phyloP scores from a whole-genome alignment of 2,113 vertebrate genomes.

The Chaenogobius annularis region DNA sequence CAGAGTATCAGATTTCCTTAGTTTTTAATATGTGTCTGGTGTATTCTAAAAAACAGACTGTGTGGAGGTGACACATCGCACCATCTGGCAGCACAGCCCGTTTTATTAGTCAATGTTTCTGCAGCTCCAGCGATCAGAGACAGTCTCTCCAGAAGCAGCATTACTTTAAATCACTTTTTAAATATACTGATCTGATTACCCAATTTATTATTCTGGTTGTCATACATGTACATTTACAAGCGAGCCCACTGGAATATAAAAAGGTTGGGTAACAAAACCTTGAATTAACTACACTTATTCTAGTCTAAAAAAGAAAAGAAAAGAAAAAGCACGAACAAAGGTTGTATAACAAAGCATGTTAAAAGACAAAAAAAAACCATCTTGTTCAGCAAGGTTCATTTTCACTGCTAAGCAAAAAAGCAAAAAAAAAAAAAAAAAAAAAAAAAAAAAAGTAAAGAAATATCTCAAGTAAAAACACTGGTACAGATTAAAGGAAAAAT shows the following conservation, averaged over 20 bases:
- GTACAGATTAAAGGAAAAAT: neutral
- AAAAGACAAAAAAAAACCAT: neutral
- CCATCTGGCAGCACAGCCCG: constrained; percentile 22
- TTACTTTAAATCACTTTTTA: neutral
- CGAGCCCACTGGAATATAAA: neutral
- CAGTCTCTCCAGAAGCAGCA: neutral
- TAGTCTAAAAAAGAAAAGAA: too few species aligned
- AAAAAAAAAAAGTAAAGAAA: neutral
- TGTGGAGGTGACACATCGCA: constrained; percentile 5
- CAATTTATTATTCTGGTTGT: neutral
- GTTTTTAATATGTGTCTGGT: constrained; percentile 20
- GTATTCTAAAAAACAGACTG: constrained; percentile 21
- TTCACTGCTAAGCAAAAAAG: neutral
- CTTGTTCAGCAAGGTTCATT: neutral
- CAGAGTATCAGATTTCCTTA: neutral
- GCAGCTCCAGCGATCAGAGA: constrained; percentile 8
- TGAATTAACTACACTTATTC: neutral
- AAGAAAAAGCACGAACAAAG: too few species aligned
- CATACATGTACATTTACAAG: neutral
- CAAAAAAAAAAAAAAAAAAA: neutral
- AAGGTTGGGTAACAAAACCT: neutral
- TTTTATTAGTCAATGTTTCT: constrained; percentile 14
- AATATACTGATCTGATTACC: neutral
- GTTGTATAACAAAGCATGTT: too few species aligned
- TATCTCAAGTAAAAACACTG: neutral